Base-by-base conservation (phyloP, 2,113 vertebrate genomes). In the Potamarius usumacintae region DNA sequence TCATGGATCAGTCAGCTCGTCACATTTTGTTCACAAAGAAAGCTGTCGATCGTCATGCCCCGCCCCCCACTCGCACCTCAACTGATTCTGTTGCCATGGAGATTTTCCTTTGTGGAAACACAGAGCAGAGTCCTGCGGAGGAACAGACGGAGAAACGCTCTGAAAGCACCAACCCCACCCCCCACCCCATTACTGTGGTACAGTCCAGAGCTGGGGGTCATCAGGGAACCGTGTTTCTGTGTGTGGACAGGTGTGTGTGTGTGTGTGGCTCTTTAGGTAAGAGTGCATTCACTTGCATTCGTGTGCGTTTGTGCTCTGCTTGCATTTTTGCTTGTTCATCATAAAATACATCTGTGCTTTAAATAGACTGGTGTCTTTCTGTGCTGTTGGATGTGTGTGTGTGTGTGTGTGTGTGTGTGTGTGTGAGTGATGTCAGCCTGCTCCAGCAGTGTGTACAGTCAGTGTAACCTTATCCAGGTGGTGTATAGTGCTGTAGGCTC, bases 61-160 rank as follows among this genome's bases (percentile, higher is more conserved):
- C 76, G 20, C 60, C 60, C 27, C 27, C 81, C 77, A 86, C 6
- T 63, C 52, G 11, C 7, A 4, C 7, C 30, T 86, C 63, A 81
- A 52, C 77, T 58, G 77, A 57, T 27, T 30, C 77, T 86, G 76
- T 86, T 86, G 85, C 76, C 62, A 80, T 80, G 85, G 85, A 86
- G 50, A 86, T 80, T 86, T 80, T 30, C 77, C 27, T 65, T 80
- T 50, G n/a, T 86, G 80, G 34, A 63, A 82, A 82, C 48, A 60
- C 57, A 63, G 69, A 76, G 71, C 5, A 11, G 55, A 62, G 52
- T 53, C 18, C 65, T 72, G 53, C 65, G 58, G 57, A 58, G 9
- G 2, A 17, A 27, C 25, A 62, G 52, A 65, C 50, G 42, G 57
- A 25, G 2, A 58, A 76, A 77, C 10, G 10, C 83, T 48, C 52